Evolutionary conservation across 2,797 vertebrate genomes (phyloP).

Genomic region (Potorous gilbertii): DNA sequence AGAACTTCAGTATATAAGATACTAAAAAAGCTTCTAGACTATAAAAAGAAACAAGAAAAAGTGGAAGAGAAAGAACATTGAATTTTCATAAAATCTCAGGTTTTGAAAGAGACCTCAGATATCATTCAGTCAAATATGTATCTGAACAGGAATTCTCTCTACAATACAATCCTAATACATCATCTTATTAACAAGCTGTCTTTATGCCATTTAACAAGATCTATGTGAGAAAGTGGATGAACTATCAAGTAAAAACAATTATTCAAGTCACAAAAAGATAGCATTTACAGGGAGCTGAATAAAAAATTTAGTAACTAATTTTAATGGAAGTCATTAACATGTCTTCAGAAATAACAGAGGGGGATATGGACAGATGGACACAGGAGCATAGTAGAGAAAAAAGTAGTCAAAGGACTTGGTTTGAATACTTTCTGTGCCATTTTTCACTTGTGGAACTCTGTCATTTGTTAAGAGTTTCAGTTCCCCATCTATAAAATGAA

Average conservation of each 20-base stretch:
- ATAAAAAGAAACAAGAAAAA: constrained; percentile 20
- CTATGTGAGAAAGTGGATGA: background rate
- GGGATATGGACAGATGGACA: background rate
- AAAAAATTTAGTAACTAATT: constrained; percentile 25
- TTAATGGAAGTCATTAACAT: background rate
- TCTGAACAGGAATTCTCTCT: background rate
- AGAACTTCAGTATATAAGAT: constrained; percentile 13
- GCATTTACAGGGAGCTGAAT: background rate
- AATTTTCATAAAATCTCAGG: background rate
- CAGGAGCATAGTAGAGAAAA: background rate
- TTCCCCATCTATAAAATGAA: background rate
- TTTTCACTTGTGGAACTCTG: background rate
- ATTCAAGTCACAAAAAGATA: constrained; percentile 20
- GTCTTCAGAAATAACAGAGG: background rate
- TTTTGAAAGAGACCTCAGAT: background rate
- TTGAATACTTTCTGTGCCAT: background rate
- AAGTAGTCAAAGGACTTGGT: background rate
- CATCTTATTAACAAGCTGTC: background rate
- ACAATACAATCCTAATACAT: background rate
- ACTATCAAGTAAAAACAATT: background rate
- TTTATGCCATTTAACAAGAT: background rate
- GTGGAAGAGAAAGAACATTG: constrained; percentile 8
- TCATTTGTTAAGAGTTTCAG: background rate
- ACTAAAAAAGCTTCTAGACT: background rate
- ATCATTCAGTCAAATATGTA: background rate